Evolutionary conservation across 2,797 vertebrate species (phyloP), one percentile per base, ranked within the genome.

Genomic region (Pagetopsis macropterus): DNA sequence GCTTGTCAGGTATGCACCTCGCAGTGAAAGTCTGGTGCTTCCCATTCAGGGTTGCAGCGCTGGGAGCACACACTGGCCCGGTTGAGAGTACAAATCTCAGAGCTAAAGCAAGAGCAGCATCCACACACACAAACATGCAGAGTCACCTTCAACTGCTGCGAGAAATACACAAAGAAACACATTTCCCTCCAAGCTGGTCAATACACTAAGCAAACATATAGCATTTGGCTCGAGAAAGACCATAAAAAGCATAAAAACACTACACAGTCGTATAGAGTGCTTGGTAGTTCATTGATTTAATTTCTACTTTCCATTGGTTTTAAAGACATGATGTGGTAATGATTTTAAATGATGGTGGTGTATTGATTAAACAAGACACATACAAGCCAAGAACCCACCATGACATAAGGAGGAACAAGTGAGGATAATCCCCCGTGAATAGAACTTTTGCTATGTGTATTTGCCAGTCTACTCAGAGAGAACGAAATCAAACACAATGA

Each of bases 1-100:
- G 74, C 92, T 82, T 78, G 84, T 86, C 82, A 76, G 86, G 85
- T 83, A 81, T 85, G 75, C 79, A 72, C 80, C 86, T 81, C 41
- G 17, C 82, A 57, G 58, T 33, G 74, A 78, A 84, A 17, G 63
- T 14, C 85, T 37, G 78, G 74, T 68, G 78, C 86, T 72, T 86
- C 76, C 78, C 66, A 87, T 91, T 88, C 86, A 89, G 71, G 67
- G 57, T 69, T 46, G 70, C 70, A 49, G 77, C 55, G 2, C 75
- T 68, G 80, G 81, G 84, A 90, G 76, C 44, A 5, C 58, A 68
- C 70, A 62, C 63, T 64, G 62, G 79, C 59, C 73, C 46, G 65
- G 61, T 40, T 55, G 82, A 75, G 73, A 82, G 76, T 76, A 67
- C 55, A 63, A 82, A 79, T 85, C 81, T 76, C 83, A 70, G 40